phyloP scores from a whole-genome alignment of 1,140 invertebrate species.

The Heliconius himera region DNA sequence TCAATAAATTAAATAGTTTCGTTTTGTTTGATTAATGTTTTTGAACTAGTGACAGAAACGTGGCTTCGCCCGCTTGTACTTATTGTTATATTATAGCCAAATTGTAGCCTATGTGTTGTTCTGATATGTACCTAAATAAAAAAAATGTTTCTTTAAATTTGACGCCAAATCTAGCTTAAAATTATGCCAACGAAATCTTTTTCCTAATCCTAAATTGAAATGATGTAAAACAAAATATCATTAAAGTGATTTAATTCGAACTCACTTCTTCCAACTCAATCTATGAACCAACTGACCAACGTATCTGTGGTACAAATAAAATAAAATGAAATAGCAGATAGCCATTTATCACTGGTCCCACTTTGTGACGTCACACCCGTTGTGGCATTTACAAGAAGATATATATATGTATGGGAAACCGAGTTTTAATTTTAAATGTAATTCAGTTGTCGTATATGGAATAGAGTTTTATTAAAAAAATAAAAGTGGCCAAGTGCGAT shows the following conservation, averaged over 20 bases:
- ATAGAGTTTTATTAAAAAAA: not conserved
- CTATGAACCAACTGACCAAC: not conserved
- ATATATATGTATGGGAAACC: slow-evolving; percentile 1
- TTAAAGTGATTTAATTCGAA: not conserved
- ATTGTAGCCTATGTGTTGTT: too few species aligned
- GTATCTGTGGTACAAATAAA: not conserved
- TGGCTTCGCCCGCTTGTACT: too few species aligned
- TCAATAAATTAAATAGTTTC: not conserved
- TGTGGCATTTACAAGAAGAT: slow-evolving; percentile 3
- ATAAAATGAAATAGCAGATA: slow-evolving; percentile 15
- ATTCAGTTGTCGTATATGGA: not conserved
- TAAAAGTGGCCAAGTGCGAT: too few species aligned
- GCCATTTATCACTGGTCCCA: slow-evolving; percentile 20
- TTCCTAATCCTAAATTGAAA: too few species aligned
- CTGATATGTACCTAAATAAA: too few species aligned
- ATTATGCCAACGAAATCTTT: too few species aligned
- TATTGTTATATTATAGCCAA: too few species aligned
- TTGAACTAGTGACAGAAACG: too few species aligned
- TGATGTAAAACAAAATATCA: not conserved
- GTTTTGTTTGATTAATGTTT: too few species aligned
- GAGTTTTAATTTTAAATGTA: slow-evolving; percentile 10
- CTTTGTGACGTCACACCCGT: slow-evolving; percentile 8
- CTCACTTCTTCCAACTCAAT: not conserved
- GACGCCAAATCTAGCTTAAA: too few species aligned
- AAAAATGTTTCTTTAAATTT: too few species aligned